Evolutionary conservation across 2,797 vertebrate species (phyloP), one percentile per base, ranked within the genome.

Genomic region (Macrochelys suwanniensis): DNA sequence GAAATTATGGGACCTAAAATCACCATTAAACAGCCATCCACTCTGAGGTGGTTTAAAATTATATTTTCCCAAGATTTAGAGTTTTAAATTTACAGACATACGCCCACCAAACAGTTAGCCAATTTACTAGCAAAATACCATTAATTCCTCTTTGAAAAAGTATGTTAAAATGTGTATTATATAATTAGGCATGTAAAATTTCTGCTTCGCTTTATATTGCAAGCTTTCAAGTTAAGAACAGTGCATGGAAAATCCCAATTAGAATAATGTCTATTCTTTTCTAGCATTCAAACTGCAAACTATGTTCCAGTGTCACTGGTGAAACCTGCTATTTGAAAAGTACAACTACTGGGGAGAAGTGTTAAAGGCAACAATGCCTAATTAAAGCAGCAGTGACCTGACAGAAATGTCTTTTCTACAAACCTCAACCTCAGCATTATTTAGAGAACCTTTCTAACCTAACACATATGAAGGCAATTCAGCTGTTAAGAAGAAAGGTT

Each of bases 341-440:
- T 74, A 93, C 84, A 95, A 19, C 83, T 93, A 57, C 3, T n/a
- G 15, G 89, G 89, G 33, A 85, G 94, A 92, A 79, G 1, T 96
- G 84, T 21, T 81, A 91, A 94, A 97, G 95, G 82, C 82, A 94
- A 54, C 54, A 16, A 50, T 68, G 49, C 50, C 96, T 95, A 91
- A 97, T 96, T 95, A 97, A 92, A 96, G 82, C 93, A 92, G 87
- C 82, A 92, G 81, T 0, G 0, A 97, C 91, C 84, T 94, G 96
- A 95, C 93, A 96, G 92, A 95, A 96, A 82, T 77, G 84, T 94
- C 93, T 88, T 95, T 21, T 57, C 94, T 87, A 65, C 16, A 1
- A 42, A 7, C 89, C 95, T 56, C 82, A 85, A 86, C 81, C 68
- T 94, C 84, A 87, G 90, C 77, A 94, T 61, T 5, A 2, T 92